Evolutionary conservation across 2,797 vertebrate species (phyloP), one percentile per base, ranked within the genome.

Genomic region (Decapterus maruadsi): DNA sequence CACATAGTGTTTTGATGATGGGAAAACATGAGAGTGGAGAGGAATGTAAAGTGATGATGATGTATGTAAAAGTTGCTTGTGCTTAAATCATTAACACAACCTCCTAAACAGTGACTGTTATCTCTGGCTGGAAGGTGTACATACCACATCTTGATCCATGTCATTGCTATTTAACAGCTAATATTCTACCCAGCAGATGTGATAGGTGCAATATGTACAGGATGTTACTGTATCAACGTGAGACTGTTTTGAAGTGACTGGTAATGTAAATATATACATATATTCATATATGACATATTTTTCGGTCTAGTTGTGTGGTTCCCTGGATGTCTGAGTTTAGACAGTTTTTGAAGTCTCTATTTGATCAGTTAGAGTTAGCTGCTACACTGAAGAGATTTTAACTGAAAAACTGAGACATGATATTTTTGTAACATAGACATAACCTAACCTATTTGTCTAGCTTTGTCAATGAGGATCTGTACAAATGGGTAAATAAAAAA

Each of bases 381-480:
- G 57, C 72, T 59, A 31, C 46, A 53, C 13, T 62, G 29, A 45
- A 62, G 22, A 80, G 38, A 70, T 77, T 79, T 58, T 53, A 68
- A 54, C 63, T 59, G 51, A 65, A 26, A 75, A 76, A 71, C 40
- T 64, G 42, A 68, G 54, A 85, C 1, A 1, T 79, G 48, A 75
- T 92, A 90, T 90, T 87, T 91, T 91, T 93, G 78, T 87, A 85
- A 88, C 50, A 60, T 79, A 72, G 46, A 77, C 46, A 42, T 34
- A 29, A 29, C 50, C 55, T 71, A 60, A 51, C 56, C 60, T 81
- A 34, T 87, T 87, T 85, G 71, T 84, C 36, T 80, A 42, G 46
- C 63, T 85, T 82, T 82, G 64, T 72, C 71, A 45, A 5, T 61
- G 36, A 76, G 13, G 70, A 82, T 76, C 64, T 90, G 71, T 82